These are phyloP conservation scores for Diplodus puntazzo DNA, from an alignment of 2,797 vertebrate species.

Conservation along the genomic window DNA sequence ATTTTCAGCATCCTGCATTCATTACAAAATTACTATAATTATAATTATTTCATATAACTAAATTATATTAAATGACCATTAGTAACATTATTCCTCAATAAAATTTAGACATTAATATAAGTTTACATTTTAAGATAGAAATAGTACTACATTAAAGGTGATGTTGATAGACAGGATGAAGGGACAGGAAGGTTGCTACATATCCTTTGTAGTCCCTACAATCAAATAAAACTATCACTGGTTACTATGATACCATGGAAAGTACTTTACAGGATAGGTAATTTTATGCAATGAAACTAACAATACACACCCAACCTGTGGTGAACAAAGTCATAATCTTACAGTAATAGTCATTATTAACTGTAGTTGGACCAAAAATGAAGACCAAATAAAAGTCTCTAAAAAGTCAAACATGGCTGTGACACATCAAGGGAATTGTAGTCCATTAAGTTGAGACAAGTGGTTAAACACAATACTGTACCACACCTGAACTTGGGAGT, in stretches of 20 bases:
- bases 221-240: not conserved
- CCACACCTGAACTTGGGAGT: not conserved
- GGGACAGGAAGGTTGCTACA: not conserved
- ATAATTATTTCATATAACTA: not conserved
- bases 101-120: not conserved
- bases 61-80: conserved; percentile 11
- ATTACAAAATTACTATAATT: not conserved
- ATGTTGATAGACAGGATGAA: not conserved
- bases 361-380: not conserved
- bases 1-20: no score
- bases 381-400: not conserved
- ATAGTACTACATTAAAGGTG: not conserved
- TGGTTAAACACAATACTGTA: not conserved
- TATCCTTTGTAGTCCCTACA: not conserved
- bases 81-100: not conserved
- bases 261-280: not conserved
- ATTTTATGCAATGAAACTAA: not conserved
- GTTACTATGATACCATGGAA: not conserved
- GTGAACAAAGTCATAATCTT: not conserved
- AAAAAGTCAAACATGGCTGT: conserved; percentile 20
- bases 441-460: conserved; percentile 16
- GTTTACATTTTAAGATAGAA: not conserved
- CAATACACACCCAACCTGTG: not conserved
- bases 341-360: not conserved
- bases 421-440: conserved; percentile 36